Evolutionary conservation across 2,888 invertebrate genomes (phyloP), one percentile per base, ranked within the genome.

Genomic region (Cephus pulcher): DNA sequence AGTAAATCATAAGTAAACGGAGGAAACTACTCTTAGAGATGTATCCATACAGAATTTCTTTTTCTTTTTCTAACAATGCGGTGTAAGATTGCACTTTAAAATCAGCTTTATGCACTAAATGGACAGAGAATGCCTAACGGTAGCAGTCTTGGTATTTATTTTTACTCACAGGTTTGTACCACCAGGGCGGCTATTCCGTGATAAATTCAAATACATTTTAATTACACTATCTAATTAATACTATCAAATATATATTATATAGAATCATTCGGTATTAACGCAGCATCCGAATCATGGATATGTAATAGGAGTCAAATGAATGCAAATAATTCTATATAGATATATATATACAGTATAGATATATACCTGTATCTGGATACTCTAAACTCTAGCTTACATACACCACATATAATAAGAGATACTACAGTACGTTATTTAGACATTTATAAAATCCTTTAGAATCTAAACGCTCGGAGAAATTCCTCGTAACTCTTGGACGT

Each of bases 101-200:
- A 23, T 56, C 23, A 56, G 23, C 23, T 56, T 23, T 2, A 23
- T 23, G 56, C 23, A 56, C 56, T 23, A 56, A 23, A 23, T 9
- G 9, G 15, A 56, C 56, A 56, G 56, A 23, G 15, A 40, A 23
- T 56, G 6, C 6, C 56, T 56, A 56, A 56, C 9, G 23, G 56
- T 56, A 56, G 56, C 23, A 9, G 56, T 56, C 56, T 56, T 71
- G 71, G 12, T 71, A 33, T 71, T 30, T 32, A 93, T 91, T 9
- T 92, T 89, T 94, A 96, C 97, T 97, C 94, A 97, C 97, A 92
- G 97, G 97, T 92, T 96, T 96, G 93, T 97, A 97, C 97, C 97
- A 97, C 97, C 97, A 97, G 89, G 96, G 95, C 91, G 97, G 97
- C 97, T 97, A 92, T 88, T 87, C 88, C 89, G 69, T 30, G 56